These are phyloP conservation scores for Andrena trimmerana DNA, from an alignment of 2,888 invertebrate species.

Conservation along the genomic window DNA sequence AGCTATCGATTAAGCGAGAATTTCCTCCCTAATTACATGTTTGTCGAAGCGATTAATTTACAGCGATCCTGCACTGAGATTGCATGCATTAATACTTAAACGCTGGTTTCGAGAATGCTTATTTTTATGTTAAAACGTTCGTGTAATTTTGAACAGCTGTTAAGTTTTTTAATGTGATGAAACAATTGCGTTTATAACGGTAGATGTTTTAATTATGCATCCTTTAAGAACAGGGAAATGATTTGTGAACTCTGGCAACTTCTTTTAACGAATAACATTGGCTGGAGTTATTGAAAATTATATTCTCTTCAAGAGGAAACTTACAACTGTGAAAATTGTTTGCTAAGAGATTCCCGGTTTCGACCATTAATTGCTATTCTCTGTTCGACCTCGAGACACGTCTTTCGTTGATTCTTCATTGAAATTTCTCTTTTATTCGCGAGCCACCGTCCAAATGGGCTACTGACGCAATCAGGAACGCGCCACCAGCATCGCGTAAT, in stretches of 20 bases:
- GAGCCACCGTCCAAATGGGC: constrained; percentile 57
- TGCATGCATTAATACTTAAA: constrained; percentile 12
- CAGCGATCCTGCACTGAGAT: constrained; percentile 3
- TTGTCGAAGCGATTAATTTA: constrained; percentile 34
- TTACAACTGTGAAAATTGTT: neutral
- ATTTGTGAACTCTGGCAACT: too few relatives aligned
- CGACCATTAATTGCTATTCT: neutral
- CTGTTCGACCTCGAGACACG: constrained; percentile 28
- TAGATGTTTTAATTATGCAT: too few relatives aligned
- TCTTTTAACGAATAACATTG: too few relatives aligned
- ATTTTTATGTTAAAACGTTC: neutral
- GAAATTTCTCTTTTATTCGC: constrained; percentile 61
- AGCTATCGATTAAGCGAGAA: constrained; percentile 30
- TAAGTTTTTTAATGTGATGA: too few relatives aligned
- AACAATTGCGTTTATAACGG: too few relatives aligned
- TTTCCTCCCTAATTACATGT: constrained; percentile 43
- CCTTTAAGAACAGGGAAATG: too few relatives aligned
- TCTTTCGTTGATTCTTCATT: constrained; percentile 22
- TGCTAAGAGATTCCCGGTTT: neutral
- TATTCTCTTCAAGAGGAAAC: too few relatives aligned
- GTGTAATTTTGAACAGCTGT: too few relatives aligned
- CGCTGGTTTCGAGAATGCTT: neutral
- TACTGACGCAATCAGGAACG: constrained; percentile 70
- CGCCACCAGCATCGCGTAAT: constrained; percentile 73
- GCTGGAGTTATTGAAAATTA: too few relatives aligned